Conservation (phyloP, 2,888 invertebrate species). For the Nemoura dubitans region DNA sequence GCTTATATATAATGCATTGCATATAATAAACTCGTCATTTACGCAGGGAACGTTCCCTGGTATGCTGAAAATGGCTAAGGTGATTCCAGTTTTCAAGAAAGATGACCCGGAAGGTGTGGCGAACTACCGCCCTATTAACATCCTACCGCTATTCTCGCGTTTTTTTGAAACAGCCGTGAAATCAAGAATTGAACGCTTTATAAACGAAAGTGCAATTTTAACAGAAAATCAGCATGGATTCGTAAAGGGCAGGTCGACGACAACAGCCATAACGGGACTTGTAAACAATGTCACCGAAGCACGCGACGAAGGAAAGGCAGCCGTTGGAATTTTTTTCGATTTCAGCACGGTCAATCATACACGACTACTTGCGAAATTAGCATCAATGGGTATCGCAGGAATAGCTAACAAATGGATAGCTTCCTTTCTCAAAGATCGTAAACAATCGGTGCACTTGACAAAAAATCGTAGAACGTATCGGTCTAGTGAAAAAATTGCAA, state of each 20-base stretch:
- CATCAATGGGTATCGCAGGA: neutral
- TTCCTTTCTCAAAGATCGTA: neutral
- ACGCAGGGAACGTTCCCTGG: neutral
- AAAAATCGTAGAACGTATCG: neutral
- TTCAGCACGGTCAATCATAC: neutral
- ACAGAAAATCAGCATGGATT: neutral
- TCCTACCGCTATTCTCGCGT: neutral
- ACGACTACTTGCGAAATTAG: neutral
- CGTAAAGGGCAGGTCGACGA: neutral
- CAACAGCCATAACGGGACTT: neutral
- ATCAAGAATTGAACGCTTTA: neutral
- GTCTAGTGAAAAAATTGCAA: neutral
- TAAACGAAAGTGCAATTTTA: neutral
- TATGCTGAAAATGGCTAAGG: neutral
- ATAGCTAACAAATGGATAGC: neutral
- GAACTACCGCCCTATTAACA: neutral
- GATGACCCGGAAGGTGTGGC: neutral
- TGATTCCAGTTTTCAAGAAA: neutral
- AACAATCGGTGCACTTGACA: neutral
- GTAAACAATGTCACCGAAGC: neutral
- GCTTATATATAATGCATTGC: neutral
- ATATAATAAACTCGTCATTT: neutral
- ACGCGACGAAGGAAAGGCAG: neutral
- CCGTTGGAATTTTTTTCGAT: neutral
- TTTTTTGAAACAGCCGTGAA: neutral